Base-by-base conservation (phyloP, 2,888 invertebrate genomes). In the Calameuta filiformis region DNA sequence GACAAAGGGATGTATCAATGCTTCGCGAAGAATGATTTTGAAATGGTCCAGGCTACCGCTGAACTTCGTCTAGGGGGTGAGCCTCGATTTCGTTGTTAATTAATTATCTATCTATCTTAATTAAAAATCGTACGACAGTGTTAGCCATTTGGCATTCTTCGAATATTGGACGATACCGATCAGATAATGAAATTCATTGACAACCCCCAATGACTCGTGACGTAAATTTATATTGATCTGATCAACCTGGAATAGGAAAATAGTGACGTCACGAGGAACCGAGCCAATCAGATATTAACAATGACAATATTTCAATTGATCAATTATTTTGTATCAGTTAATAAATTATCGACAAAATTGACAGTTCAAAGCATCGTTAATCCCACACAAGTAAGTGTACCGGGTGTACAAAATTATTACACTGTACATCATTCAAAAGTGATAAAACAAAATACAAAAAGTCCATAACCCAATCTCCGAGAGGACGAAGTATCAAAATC, bases 1-100 rank as follows among this genome's bases (percentile, higher is more conserved):
- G 98, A 98, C 91, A 95, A 96, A 79, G 98, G 98, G 71, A 96
- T 98, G 94, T 98, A 97, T 92, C 98, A 98, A 89, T 98, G 98
- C 90, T 95, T 98, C 85, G 96, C 96, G 11, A 95, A 95, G 87
- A 97, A 97, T 88, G 95, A 96, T 83, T 95, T 95, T 92, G 97
- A 97, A 89, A 96, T 97, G 91, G 95, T 95, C 30, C 97, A 97
- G 90, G 97, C 96, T 12, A 94, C 95, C 0, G 95, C 96, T 1
- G 97, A 97, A 90, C 93, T 97, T 75, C 94, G 95, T 85, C 93
- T 97, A 87, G 97, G 97, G 84, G 96, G 96, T 96, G 92, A 93
- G 93, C 89, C 89, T 34, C 15, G 9, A 56, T 56, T 23, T 56
- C 23, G 2, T 9, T 9, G 2, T 56, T 56, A 23, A 56, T 56